A percentile compares a stretch with the other conserved stretches of the same genome.
These are phyloP conservation scores for Lithophane ornitopus DNA, from an alignment of 2,888 invertebrate genomes.

Conservation along the genomic window DNA sequence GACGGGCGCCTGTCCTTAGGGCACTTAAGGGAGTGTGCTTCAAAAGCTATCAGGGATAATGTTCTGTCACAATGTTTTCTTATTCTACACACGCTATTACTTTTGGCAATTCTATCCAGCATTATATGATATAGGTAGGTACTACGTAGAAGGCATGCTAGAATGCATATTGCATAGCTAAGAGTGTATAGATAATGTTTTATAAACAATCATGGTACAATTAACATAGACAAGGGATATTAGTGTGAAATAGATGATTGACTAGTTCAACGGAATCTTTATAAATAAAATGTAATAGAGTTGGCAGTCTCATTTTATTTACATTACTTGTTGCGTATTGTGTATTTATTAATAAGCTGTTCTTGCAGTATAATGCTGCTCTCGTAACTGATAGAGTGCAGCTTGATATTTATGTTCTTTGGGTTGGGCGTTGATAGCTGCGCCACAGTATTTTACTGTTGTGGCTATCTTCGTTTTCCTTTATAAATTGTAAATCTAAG, in stretches of 20 bases:
- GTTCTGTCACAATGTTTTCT: constrained; percentile 14
- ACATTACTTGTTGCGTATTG: background rate
- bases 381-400: background rate
- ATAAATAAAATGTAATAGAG: background rate
- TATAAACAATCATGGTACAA: constrained; percentile 26
- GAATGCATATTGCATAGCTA: constrained; percentile 18
- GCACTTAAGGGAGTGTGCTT: constrained; percentile 19
- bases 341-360: background rate
- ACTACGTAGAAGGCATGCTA: background rate
- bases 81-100: constrained; percentile 3
- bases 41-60: constrained; percentile 14
- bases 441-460: too few species aligned
- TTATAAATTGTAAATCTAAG: too few species aligned
- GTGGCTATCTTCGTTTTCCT: too few species aligned
- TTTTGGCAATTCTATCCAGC: constrained; percentile 19
- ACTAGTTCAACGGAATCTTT: background rate
- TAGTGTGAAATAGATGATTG: constrained; percentile 9
- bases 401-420: too few species aligned
- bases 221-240: constrained; percentile 17
- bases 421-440: too few species aligned
- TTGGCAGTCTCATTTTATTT: background rate
- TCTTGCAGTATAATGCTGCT: background rate
- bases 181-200: constrained; percentile 3
- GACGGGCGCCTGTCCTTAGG: background rate
- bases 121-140: constrained; percentile 11